phyloP scores from a whole-genome alignment of 2,113 vertebrate genomes.

The Polypterus bichir region DNA sequence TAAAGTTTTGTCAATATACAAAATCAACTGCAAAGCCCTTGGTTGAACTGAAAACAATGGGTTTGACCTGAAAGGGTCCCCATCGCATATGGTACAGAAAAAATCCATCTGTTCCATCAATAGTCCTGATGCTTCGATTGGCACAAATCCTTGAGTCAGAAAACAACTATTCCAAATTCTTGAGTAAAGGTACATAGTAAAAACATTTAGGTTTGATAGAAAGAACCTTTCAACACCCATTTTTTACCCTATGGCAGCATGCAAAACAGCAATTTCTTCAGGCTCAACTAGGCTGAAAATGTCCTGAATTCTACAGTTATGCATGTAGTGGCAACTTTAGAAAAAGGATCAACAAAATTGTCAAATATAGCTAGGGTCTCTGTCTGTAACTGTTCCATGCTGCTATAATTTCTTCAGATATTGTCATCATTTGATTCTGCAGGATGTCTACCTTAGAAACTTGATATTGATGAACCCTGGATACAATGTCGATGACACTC shows the following conservation, averaged over 20 bases:
- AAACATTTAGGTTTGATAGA: too few species aligned
- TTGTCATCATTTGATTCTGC: conserved; percentile 8
- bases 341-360: conserved; percentile 19
- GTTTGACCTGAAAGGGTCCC: too few species aligned
- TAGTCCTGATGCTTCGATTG: conserved; percentile 1
- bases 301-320: conserved; percentile 10
- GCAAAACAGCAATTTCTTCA: conserved; percentile 19
- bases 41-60: neutral
- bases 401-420: conserved; percentile 15
- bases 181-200: conserved; percentile 16
- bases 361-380: conserved; percentile 15
- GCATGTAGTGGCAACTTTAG: conserved; percentile 13
- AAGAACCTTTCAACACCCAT: neutral
- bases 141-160: conserved; percentile 9
- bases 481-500: conserved; percentile 13
- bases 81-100: neutral
- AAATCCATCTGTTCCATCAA: too few species aligned
- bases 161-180: conserved; percentile 21
- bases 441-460: conserved; percentile 19
- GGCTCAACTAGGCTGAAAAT: conserved; percentile 15
- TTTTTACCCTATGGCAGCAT: conserved; percentile 13
- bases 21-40: conserved; percentile 7
- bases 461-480: conserved; percentile 20
- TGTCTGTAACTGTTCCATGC: conserved; percentile 11
- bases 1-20: neutral